A percentile compares a stretch with the other conserved stretches of the same genome.
Evolutionary conservation across 2,888 invertebrate genomes (phyloP).

Genomic region (Antitype chi): DNA sequence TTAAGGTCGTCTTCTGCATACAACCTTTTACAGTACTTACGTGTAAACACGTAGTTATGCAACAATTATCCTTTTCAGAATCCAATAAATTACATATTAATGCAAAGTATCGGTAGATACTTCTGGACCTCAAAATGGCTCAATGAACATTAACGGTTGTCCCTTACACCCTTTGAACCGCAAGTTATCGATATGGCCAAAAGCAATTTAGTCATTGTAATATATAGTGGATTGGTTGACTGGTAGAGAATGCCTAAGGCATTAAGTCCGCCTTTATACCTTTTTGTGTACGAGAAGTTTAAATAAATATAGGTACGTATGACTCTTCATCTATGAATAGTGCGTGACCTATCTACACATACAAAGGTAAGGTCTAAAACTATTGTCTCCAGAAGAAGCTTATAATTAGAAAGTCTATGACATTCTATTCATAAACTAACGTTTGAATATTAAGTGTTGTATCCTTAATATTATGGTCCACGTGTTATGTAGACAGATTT

Average conservation of each 20-base stretch:
- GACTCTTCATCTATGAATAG: neutral
- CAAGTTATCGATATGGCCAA: slow-evolving; percentile 13
- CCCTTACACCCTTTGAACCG: neutral
- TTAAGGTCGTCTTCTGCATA: too few species aligned
- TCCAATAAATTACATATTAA: slow-evolving; percentile 8
- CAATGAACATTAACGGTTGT: neutral
- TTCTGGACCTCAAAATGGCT: neutral
- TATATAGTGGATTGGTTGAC: too few species aligned
- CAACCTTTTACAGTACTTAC: too few species aligned
- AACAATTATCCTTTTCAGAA: neutral
- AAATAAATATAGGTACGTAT: too few species aligned
- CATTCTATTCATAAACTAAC: neutral
- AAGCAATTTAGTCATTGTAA: neutral
- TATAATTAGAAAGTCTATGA: neutral
- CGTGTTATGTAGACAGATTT: neutral
- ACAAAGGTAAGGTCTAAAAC: slow-evolving; percentile 3
- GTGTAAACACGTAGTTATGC: too few species aligned
- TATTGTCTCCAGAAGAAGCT: neutral
- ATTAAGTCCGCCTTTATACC: too few species aligned
- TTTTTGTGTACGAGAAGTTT: too few species aligned
- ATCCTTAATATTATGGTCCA: neutral
- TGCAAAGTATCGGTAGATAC: neutral
- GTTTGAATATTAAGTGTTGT: neutral
- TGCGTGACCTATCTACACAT: neutral
- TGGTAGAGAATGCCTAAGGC: too few species aligned